These are phyloP conservation scores for Drepana arcuata DNA, from an alignment of 1,140 invertebrate genomes.

Conservation along the genomic window DNA sequence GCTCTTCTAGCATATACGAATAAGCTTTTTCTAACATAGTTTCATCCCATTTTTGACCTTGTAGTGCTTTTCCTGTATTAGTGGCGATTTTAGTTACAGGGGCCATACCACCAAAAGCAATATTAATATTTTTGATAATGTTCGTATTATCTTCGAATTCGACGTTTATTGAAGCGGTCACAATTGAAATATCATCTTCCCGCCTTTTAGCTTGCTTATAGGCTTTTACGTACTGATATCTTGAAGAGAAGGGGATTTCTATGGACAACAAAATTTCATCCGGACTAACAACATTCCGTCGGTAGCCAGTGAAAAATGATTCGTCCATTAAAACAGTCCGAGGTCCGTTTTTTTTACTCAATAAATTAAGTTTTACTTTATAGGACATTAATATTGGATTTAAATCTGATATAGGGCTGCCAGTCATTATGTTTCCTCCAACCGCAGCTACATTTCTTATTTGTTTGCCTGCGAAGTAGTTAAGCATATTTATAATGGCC, in stretches of 20 bases:
- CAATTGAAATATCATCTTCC: conserved; percentile 98
- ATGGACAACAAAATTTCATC: conserved; percentile 89
- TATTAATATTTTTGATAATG: conserved; percentile 76
- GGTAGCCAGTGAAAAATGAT: conserved; percentile 91
- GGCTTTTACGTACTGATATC: conserved; percentile 87
- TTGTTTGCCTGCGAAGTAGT: conserved; percentile 96
- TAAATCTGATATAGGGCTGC: conserved; percentile 96
- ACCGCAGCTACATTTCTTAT: conserved; percentile 89
- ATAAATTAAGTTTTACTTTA: conserved; percentile 74
- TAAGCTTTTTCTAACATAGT: conserved; percentile 79
- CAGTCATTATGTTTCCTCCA: conserved; percentile 96
- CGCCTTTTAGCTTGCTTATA: conserved; percentile 94
- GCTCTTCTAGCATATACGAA: conserved; percentile 79
- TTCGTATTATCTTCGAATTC: conserved; percentile 74
- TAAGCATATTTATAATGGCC: conserved; percentile 88
- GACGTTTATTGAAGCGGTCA: conserved; percentile 87
- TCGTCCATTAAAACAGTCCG: conserved; percentile 87
- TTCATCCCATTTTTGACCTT: conserved; percentile 83
- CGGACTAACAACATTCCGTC: conserved; percentile 83
- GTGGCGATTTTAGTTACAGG: conserved; percentile 87
- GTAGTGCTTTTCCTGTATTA: conserved; percentile 77
- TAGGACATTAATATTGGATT: conserved; percentile 93
- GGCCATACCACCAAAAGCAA: conserved; percentile 94
- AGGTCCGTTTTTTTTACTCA: conserved; percentile 58
- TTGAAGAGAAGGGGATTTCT: conserved; percentile 73